Evolutionary conservation across 2,888 invertebrate genomes (phyloP).

Genomic region (Polia nebulosa): DNA sequence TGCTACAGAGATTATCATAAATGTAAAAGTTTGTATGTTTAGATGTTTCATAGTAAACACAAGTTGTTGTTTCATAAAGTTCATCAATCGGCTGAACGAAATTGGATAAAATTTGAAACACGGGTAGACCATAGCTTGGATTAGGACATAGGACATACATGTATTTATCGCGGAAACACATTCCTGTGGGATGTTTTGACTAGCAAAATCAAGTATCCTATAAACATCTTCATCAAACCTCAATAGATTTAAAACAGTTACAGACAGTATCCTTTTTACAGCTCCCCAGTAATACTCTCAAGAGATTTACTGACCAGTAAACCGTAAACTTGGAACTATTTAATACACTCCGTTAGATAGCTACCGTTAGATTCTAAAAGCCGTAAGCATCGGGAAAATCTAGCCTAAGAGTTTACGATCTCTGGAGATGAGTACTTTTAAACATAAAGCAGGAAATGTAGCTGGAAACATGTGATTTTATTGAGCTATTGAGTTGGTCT

Average conservation of each 20-base stretch:
- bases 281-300: constrained; percentile 13
- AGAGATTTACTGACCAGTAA: constrained; percentile 25
- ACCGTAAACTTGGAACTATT: constrained; percentile 38
- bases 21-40: too few species aligned
- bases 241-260: constrained; percentile 5
- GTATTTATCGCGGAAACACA: background rate
- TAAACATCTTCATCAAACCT: background rate
- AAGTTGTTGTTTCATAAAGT: too few species aligned
- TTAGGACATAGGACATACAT: too few species aligned
- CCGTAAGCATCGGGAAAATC: constrained; percentile 25
- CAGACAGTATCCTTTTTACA: constrained; percentile 12
- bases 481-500: constrained; percentile 1
- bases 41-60: too few species aligned
- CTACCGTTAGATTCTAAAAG: constrained; percentile 28
- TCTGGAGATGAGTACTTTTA: constrained; percentile 12
- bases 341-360: constrained; percentile 46
- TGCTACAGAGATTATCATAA: too few species aligned
- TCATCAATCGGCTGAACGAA: too few species aligned
- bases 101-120: too few species aligned
- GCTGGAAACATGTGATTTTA: constrained; percentile 14
- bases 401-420: constrained; percentile 36
- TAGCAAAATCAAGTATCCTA: background rate
- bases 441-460: constrained; percentile 10
- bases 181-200: background rate
- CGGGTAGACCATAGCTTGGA: too few species aligned